A percentile compares a stretch with the other conserved stretches of the same genome.
phyloP scores from a whole-genome alignment of 1,140 invertebrate genomes.

The Philopotamus ludificatus region DNA sequence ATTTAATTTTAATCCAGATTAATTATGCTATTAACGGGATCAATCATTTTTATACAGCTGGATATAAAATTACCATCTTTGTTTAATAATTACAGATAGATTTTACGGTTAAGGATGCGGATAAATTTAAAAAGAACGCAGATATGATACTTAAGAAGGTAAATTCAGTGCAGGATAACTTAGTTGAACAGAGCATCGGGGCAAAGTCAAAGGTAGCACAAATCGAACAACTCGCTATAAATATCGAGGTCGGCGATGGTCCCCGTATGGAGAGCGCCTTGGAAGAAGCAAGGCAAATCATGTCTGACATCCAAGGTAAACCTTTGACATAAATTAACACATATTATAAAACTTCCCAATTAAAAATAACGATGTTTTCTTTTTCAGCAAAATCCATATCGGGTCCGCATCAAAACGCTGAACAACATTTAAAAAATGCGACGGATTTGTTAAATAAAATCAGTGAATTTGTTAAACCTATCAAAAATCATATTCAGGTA shows the following conservation, averaged over 20 bases:
- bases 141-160: slow-evolving; percentile 59
- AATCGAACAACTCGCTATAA: slow-evolving; percentile 65
- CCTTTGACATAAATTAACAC: background rate
- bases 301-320: slow-evolving; percentile 64
- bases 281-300: slow-evolving; percentile 68
- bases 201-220: slow-evolving; percentile 63
- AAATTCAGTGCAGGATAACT: slow-evolving; percentile 55
- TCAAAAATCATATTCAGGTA: slow-evolving; percentile 60
- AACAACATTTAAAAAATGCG: slow-evolving; percentile 61
- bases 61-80: no score
- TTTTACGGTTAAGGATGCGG: slow-evolving; percentile 54
- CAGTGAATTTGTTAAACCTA: slow-evolving; percentile 64
- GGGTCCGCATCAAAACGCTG: slow-evolving; percentile 54
- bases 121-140: slow-evolving; percentile 56
- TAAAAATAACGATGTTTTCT: no score
- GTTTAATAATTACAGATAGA: slow-evolving; percentile 53
- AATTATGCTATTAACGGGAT: no score
- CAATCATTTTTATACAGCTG: no score
- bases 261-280: slow-evolving; percentile 77
- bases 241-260: slow-evolving; percentile 65
- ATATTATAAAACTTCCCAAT: slow-evolving; percentile 22
- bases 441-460: slow-evolving; percentile 67
- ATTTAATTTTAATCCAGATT: no score
- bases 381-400: slow-evolving; percentile 50
- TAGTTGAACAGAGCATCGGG: slow-evolving; percentile 55